A percentile compares a stretch with the other conserved stretches of the same genome.
Evolutionary conservation across 2,797 vertebrate genomes (phyloP).

Genomic region (Naso thynnoides): DNA sequence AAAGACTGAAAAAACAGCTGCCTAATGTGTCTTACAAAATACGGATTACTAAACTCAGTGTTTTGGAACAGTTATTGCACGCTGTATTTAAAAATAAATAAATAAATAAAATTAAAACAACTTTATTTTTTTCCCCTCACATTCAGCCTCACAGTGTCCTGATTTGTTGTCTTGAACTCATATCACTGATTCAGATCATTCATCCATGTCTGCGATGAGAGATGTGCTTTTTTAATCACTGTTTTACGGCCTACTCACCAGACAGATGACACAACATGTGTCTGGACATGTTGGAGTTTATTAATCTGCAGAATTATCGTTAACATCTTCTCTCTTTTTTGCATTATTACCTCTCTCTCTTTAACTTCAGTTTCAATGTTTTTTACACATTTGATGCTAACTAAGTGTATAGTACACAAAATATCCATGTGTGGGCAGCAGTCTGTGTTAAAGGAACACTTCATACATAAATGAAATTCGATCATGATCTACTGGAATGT

Average conservation of each 20-base stretch:
- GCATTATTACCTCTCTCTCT: background rate
- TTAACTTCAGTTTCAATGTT: background rate
- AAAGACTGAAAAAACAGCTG: slow-evolving; percentile 4
- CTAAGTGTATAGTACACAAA: background rate
- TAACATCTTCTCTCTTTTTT: background rate
- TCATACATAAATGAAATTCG: no score
- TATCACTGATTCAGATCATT: background rate
- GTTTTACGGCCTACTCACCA: background rate
- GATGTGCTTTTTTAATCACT: background rate
- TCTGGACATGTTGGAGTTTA: background rate
- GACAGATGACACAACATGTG: background rate
- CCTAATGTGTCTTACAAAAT: slow-evolving; percentile 8
- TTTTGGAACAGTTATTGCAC: background rate
- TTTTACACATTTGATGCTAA: background rate
- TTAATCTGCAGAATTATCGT: background rate
- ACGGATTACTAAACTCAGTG: background rate
- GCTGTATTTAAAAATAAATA: background rate
- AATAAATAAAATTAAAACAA: background rate
- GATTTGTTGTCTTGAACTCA: background rate
- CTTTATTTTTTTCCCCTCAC: background rate
- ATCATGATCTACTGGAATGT: no score
- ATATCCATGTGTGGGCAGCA: slow-evolving; percentile 46
- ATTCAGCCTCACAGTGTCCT: background rate
- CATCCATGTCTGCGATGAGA: background rate
- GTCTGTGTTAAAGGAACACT: background rate